These are phyloP conservation scores for Penaeus vannamei DNA, from an alignment of 1,140 invertebrate species.

Conservation along the genomic window DNA sequence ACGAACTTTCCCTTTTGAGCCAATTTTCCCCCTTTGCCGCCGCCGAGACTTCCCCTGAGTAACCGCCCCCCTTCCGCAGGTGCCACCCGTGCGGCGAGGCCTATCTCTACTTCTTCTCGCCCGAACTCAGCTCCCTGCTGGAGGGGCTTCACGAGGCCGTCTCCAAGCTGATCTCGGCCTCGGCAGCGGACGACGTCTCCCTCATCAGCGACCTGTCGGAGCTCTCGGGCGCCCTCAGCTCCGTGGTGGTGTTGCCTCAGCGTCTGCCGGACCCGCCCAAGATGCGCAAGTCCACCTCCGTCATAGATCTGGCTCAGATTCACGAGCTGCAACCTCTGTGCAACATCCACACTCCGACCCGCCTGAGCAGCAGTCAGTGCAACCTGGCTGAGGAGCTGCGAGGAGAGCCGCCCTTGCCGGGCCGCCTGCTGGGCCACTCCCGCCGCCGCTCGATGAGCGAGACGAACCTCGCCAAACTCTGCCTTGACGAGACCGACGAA, in stretches of 20 bases:
- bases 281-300: conserved; percentile 67
- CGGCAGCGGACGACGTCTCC: conserved; percentile 63
- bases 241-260: conserved; percentile 64
- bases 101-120: conserved; percentile 67
- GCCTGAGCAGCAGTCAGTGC: conserved; percentile 61
- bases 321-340: conserved; percentile 56
- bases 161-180: conserved; percentile 63
- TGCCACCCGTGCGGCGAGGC: conserved; percentile 67
- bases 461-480: conserved; percentile 67
- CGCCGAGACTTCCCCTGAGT: not conserved
- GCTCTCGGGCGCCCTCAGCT: conserved; percentile 65
- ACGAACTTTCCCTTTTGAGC: no score
- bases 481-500: conserved; percentile 67
- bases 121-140: conserved; percentile 63
- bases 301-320: conserved; percentile 65
- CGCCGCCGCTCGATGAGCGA: conserved; percentile 67
- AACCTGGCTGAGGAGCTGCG: conserved; percentile 57
- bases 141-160: conserved; percentile 67
- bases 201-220: conserved; percentile 67
- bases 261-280: conserved; percentile 61
- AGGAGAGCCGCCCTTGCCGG: conserved; percentile 53
- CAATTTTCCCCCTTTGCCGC: no score
- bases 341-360: conserved; percentile 53
- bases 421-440: conserved; percentile 61
- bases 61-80: conserved; percentile 39